phyloP scores from a whole-genome alignment of 2,113 vertebrate species.

The Mastomys natalensis region DNA sequence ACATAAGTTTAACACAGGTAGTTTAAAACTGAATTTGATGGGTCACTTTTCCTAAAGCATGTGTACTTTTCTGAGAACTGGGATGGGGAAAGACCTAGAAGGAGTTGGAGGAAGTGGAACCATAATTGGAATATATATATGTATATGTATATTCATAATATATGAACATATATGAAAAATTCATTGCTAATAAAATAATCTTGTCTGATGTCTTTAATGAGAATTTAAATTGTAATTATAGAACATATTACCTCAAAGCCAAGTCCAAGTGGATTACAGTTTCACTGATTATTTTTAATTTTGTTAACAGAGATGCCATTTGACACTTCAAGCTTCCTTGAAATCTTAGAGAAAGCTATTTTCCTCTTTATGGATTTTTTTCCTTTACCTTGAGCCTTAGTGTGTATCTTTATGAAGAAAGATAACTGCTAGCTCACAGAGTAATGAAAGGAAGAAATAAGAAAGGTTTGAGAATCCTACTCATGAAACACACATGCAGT shows the following conservation, averaged over 20 bases:
- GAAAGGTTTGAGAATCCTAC: neutral
- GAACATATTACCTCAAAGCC: neutral
- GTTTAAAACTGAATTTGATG: neutral
- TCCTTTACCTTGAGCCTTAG: neutral
- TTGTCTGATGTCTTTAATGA: neutral
- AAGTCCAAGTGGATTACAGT: neutral
- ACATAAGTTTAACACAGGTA: neutral
- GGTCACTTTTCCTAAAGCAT: neutral
- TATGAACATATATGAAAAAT: neutral
- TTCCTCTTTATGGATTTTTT: neutral
- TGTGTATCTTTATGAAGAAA: constrained; percentile 6
- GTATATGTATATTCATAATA: too few relatives aligned
- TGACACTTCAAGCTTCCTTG: neutral
- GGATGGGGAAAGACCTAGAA: neutral
- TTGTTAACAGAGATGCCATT: neutral
- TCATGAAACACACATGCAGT: neutral
- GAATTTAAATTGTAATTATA: constrained; percentile 15
- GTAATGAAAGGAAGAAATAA: neutral
- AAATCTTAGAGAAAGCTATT: neutral
- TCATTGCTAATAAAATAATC: neutral
- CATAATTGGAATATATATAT: neutral
- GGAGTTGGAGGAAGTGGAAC: neutral
- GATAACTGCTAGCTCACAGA: neutral
- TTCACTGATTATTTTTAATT: neutral
- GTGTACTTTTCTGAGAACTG: neutral